Evolutionary conservation across 37 sponge, comb jelly and placozoan genomes (phyloP), one percentile per base, ranked within the genome.

Genomic region (Aplysina aerophoba): DNA sequence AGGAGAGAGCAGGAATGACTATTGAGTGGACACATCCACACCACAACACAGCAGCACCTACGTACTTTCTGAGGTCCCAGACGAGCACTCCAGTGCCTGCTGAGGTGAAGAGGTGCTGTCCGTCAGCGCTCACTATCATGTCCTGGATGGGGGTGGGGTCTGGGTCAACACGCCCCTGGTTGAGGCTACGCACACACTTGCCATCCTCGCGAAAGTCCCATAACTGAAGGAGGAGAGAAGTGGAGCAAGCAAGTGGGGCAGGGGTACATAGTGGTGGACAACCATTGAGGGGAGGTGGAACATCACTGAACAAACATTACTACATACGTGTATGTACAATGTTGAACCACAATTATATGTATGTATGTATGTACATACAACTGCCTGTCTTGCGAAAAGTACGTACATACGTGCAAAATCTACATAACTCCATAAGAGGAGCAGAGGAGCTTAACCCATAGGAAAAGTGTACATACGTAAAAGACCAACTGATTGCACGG

Each of bases 11-110:
- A 8, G 28, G 11, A 8, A 63, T 30, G 24, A 65, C 16, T 65
- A 15, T 8, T n/a, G n/a, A n/a, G n/a, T n/a, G n/a, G n/a, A n/a
- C 8, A 44, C 3, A 44, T 44, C 50, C 50, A 44, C 50, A 8
- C 50, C 50, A 44, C 3, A 3, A 44, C 50, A 11, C 50, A 11
- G 50, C 50, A 44, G 6, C 50, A 63, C 3, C 11, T 63, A 63
- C 28, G 11, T 22, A 94, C 94, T 87, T 90, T n/a, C 81, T 81
- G 16, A 90, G 63, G 84, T 94, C 91, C 94, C 94, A 94, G 25
- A 90, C 85, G 37, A 90, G 85, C 62, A 94, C 83, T 28, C 64
- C 69, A 21, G 85, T 83, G 12, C 94, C 94, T 58, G 90, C 59
- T 14, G 94, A 85, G 40, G 91, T 88, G 41, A 73, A 94, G 20